Conservation (phyloP, 2,113 vertebrate genomes). For the Semicossyphus pulcher region DNA sequence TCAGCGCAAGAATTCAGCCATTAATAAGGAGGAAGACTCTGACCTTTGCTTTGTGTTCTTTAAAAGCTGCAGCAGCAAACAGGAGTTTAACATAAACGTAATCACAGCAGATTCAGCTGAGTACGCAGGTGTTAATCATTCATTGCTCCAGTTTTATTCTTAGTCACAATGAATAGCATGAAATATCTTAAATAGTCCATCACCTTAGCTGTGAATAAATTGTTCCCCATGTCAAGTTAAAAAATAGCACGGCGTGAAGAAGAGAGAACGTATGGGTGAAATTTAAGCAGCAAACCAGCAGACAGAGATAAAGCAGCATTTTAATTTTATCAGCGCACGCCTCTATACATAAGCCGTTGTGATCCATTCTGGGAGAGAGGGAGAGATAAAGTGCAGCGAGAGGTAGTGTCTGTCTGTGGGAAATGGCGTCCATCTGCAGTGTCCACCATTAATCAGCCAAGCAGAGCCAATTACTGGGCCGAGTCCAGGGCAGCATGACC, state of each 20-base stretch:
- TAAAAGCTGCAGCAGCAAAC: constrained; percentile 18
- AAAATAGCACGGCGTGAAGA: constrained; percentile 42
- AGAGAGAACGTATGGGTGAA: constrained; percentile 37
- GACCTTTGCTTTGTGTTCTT: constrained; percentile 49
- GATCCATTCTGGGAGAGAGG: constrained; percentile 41
- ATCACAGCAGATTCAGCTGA: constrained; percentile 45
- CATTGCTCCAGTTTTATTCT: constrained; percentile 70
- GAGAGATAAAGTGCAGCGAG: constrained; percentile 49
- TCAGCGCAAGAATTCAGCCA: constrained; percentile 19
- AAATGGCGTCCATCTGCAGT: constrained; percentile 79
- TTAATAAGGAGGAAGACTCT: neutral
- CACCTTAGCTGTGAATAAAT: constrained; percentile 53
- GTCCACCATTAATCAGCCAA: constrained; percentile 81
- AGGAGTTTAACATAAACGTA: constrained; percentile 29
- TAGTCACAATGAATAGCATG: constrained; percentile 62
- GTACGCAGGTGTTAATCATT: constrained; percentile 73
- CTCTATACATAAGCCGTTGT: constrained; percentile 42
- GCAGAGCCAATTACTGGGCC: constrained; percentile 78
- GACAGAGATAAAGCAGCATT: constrained; percentile 20
- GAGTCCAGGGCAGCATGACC: constrained; percentile 64
- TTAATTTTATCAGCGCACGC: constrained; percentile 30
- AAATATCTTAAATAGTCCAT: constrained; percentile 70
- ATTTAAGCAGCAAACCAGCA: constrained; percentile 35
- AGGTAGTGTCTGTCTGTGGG: constrained; percentile 68
- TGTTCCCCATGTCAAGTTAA: constrained; percentile 54